Evolutionary conservation across 2,888 invertebrate genomes (phyloP).

Genomic region (Cerastis rubricosa): DNA sequence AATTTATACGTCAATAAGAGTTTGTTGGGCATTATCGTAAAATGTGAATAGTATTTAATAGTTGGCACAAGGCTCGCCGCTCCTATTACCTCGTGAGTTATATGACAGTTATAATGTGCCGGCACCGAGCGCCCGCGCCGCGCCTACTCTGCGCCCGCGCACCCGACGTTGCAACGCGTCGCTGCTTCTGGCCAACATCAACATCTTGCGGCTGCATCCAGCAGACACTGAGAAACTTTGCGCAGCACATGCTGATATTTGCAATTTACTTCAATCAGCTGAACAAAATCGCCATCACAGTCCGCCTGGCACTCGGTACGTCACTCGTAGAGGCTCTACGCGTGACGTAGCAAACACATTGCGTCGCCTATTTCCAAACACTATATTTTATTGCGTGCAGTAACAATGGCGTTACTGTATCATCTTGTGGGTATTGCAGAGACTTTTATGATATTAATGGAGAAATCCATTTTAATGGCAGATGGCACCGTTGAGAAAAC

Average conservation of each 20-base stretch:
- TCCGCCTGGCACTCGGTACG: background rate
- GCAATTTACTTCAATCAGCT: background rate
- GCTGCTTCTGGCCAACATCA: constrained; percentile 14
- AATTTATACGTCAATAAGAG: constrained; percentile 89
- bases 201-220: background rate
- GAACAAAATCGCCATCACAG: background rate
- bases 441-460: background rate
- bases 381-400: background rate
- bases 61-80: constrained; percentile 88
- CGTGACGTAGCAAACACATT: background rate
- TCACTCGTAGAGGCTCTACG: constrained; percentile 24
- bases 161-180: constrained; percentile 15
- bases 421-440: constrained; percentile 3
- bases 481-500: constrained; percentile 50
- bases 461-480: constrained; percentile 19
- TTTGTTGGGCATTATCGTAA: constrained; percentile 89
- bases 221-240: background rate
- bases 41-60: constrained; percentile 88
- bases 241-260: background rate
- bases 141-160: constrained; percentile 22
- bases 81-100: constrained; percentile 87
- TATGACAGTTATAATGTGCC: constrained; percentile 83
- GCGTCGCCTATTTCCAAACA: constrained; percentile 1
- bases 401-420: constrained; percentile 12
- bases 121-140: constrained; percentile 53